A percentile compares a stretch with the other conserved stretches of the same genome.
Conservation (phyloP, 2,888 invertebrate species). For the Orthosia incerta region DNA sequence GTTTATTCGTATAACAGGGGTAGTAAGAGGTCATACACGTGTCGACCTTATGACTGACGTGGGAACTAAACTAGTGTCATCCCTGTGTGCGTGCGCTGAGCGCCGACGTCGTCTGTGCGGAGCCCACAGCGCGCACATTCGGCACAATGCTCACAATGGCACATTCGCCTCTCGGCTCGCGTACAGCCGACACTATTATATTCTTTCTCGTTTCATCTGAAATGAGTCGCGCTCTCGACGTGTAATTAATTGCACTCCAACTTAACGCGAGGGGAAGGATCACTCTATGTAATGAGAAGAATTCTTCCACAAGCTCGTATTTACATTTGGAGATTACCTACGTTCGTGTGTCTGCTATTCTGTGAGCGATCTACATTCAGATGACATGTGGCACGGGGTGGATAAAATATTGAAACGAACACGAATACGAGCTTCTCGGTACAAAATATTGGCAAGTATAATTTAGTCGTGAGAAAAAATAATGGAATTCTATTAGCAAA, state of each 20-base stretch:
- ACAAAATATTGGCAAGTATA: not conserved
- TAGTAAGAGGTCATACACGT: not conserved
- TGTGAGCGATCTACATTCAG: constrained; percentile 21
- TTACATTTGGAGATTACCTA: constrained; percentile 58
- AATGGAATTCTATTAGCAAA: constrained; percentile 12
- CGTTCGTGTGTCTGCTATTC: constrained; percentile 23
- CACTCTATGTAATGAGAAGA: constrained; percentile 59
- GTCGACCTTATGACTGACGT: not conserved
- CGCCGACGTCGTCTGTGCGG: not conserved
- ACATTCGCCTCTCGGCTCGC: constrained; percentile 34
- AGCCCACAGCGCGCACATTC: not conserved
- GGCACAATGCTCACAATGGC: constrained; percentile 20
- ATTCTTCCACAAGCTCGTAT: constrained; percentile 52
- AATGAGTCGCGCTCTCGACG: constrained; percentile 57
- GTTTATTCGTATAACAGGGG: constrained; percentile 4
- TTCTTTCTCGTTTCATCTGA: constrained; percentile 59
- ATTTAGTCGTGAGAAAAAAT: constrained; percentile 8
- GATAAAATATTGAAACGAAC: constrained; percentile 14
- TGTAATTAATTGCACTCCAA: constrained; percentile 67
- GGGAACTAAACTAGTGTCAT: not conserved
- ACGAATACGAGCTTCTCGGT: constrained; percentile 5
- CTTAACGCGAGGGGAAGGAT: constrained; percentile 57
- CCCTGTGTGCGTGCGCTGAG: constrained; percentile 27
- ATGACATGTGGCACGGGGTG: constrained; percentile 9
- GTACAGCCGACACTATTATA: constrained; percentile 56